Conservation (phyloP, 2,113 vertebrate genomes). For the Scytalopus superciliaris region DNA sequence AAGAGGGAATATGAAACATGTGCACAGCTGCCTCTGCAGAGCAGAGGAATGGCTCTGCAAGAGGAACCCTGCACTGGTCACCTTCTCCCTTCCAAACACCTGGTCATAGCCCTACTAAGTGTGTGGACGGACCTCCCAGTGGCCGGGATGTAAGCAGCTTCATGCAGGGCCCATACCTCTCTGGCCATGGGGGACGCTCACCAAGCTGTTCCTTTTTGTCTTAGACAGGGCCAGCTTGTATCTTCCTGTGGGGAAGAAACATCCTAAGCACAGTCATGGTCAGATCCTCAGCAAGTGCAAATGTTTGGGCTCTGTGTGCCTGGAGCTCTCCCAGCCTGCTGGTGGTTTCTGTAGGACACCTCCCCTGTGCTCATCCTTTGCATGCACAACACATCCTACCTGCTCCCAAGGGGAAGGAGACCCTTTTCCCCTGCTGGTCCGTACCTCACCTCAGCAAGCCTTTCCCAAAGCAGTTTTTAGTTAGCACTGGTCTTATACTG, state of each 20-base stretch:
- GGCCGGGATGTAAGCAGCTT: not conserved
- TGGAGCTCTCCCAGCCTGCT: not conserved
- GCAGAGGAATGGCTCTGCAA: not conserved
- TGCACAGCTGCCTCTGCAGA: not conserved
- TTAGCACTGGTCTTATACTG: not conserved
- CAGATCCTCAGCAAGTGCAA: not conserved
- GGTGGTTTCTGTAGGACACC: not conserved
- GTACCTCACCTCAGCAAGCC: not conserved
- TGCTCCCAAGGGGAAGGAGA: not conserved
- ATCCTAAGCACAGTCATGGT: not conserved
- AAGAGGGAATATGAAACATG: constrained; percentile 4
- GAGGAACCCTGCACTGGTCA: not conserved
- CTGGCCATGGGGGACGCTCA: not conserved
- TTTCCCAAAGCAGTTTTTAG: not conserved
- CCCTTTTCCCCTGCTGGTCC: not conserved
- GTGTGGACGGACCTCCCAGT: not conserved
- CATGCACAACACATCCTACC: not conserved
- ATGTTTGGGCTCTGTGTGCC: rapidly evolving
- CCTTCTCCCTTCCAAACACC: not conserved
- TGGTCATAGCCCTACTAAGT: not conserved
- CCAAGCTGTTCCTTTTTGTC: not conserved
- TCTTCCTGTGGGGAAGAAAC: not conserved
- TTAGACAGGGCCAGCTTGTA: rapidly evolving
- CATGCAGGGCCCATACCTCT: rapidly evolving
- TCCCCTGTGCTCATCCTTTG: too few species aligned